These are phyloP conservation scores for Salminus brasiliensis DNA, from an alignment of 2,113 vertebrate genomes.

Conservation along the genomic window DNA sequence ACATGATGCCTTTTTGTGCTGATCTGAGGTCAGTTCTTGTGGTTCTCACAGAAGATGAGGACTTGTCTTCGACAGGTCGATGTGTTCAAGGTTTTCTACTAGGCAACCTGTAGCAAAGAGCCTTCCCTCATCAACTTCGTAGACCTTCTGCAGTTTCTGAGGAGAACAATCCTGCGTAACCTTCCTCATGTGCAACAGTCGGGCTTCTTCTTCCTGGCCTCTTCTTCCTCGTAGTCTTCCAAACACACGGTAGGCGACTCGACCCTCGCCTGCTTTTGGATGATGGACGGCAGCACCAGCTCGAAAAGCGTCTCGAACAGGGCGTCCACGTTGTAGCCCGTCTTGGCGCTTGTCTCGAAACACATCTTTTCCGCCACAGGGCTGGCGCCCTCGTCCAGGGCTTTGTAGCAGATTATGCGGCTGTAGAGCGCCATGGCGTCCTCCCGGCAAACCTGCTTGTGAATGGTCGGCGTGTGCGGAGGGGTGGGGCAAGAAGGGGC, in stretches of 20 bases:
- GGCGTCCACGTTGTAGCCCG: constrained; percentile 87
- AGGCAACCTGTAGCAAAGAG: background rate
- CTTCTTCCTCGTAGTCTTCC: constrained; percentile 61
- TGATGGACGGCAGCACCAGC: constrained; percentile 84
- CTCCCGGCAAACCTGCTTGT: constrained; percentile 81
- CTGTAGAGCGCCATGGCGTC: constrained; percentile 86
- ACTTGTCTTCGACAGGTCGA: background rate
- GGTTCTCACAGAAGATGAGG: too few relatives aligned
- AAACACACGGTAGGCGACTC: constrained; percentile 81
- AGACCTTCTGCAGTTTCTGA: background rate
- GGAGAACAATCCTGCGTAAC: background rate
- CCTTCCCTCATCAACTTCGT: background rate
- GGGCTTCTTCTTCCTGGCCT: constrained; percentile 20
- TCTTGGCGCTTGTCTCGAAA: constrained; percentile 96
- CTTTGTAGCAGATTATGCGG: constrained; percentile 86
- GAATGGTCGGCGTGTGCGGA: constrained; percentile 33
- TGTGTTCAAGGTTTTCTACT: background rate
- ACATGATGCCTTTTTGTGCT: background rate
- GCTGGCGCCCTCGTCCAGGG: constrained; percentile 80
- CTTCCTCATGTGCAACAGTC: constrained; percentile 36
- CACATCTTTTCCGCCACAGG: constrained; percentile 89
- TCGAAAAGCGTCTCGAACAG: constrained; percentile 93
- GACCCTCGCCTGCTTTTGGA: constrained; percentile 80
- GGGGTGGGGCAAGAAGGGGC: constrained; percentile 53
- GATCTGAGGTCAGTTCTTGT: background rate